Evolutionary conservation across 1,140 invertebrate genomes (phyloP), one percentile per base, ranked within the genome.

Genomic region (Drosophila virilis): DNA sequence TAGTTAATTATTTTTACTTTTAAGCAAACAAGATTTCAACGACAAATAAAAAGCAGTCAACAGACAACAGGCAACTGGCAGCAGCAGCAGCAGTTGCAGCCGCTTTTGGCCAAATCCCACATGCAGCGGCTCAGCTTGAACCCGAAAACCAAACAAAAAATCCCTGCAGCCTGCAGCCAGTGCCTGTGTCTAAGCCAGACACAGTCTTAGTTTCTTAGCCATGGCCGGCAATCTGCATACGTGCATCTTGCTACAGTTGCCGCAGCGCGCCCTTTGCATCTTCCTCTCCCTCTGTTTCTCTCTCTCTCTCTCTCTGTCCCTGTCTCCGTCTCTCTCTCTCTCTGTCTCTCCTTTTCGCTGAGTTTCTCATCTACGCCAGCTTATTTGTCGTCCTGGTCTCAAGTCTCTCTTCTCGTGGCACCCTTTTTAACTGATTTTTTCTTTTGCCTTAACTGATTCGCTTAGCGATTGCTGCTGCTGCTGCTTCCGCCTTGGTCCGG

Each of bases 1-100:
- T 90, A 89, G 85, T 90, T 90, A 90, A 90, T 90, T 90, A 90
- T 90, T 90, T 90, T 89, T 89, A 89, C 84, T 89, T 90, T 90
- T 90, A 90, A 81, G 77, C 85, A 85, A 90, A 90, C 85, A 90
- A 90, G 85, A 90, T 90, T 90, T 72, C 78, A 89, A 79, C 89
- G 84, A 89, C 84, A 89, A 89, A 89, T 77, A 84, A 77, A 83
- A 77, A 85, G 70, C 40, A 74, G 77, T 40, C 64, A 50, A 58
- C 28, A 60, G 46, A 32, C 54, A 48, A 22, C 42, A 28, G 22
- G 22, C 22, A 28, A 28, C 50, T 43, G 57, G 46, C 55, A 67
- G 50, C 52, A 37, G 22, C 22, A 28, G 22, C 22, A 28, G 22
- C 55, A 55, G 13, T 5, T 5, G 52, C 55, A 55, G 13, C 62